phyloP scores from a whole-genome alignment of 2,888 invertebrate genomes.

The Diachrysia chrysitis region DNA sequence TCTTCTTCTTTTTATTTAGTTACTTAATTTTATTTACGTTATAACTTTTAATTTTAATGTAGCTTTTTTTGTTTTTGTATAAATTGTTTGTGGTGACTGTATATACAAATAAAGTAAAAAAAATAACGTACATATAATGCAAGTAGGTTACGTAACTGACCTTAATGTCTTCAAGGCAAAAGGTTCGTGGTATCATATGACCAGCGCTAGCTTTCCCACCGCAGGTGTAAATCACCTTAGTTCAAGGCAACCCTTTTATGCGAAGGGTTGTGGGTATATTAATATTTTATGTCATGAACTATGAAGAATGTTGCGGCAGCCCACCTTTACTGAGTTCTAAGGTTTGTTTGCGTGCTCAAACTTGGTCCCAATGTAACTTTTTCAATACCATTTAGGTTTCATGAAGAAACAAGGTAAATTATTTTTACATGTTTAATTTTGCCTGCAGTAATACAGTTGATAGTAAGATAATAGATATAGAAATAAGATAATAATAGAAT shows the following conservation, averaged over 20 bases:
- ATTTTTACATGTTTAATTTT: no score
- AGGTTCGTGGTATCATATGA: slow-evolving; percentile 37
- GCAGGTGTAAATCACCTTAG: slow-evolving; percentile 16
- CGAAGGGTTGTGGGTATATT: background rate
- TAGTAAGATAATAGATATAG: no score
- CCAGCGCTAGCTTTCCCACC: slow-evolving; percentile 25
- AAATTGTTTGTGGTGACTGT: no score
- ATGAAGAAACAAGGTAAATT: no score
- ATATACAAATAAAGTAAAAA: no score
- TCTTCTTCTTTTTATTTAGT: no score
- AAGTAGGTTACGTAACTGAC: slow-evolving; percentile 55
- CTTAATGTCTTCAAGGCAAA: slow-evolving; percentile 51
- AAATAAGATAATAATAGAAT: no score
- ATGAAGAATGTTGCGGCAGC: background rate
- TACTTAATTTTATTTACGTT: no score
- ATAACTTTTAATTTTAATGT: no score
- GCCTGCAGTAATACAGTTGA: no score
- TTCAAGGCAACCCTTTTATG: slow-evolving; percentile 6
- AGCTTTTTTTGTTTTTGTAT: no score
- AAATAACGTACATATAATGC: no score
- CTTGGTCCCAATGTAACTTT: background rate
- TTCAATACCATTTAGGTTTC: background rate
- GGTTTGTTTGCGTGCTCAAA: background rate
- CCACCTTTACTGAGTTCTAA: background rate
- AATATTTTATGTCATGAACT: background rate